Evolutionary conservation across 2,888 invertebrate genomes (phyloP).

Genomic region (Thymelicus sylvestris): DNA sequence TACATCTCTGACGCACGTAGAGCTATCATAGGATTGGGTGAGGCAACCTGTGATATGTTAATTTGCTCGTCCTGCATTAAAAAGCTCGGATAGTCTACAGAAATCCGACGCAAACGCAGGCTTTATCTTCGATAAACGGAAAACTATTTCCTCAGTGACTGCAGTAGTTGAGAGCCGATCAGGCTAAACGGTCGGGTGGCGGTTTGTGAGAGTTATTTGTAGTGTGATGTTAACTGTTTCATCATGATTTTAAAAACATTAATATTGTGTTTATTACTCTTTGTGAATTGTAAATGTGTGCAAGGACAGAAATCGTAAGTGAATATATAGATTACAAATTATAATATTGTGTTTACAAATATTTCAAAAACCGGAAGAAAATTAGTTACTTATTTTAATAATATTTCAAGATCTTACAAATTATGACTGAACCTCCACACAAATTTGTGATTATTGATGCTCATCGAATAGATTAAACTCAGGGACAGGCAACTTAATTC

Average conservation of each 20-base stretch:
- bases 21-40: conserved; percentile 43
- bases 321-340: background rate
- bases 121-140: conserved; percentile 54
- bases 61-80: conserved; percentile 54
- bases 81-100: conserved; percentile 60
- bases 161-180: conserved; percentile 70
- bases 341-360: background rate
- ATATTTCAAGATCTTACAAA: conserved; percentile 8
- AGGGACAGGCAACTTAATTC: no score
- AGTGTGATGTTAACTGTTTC: conserved; percentile 62
- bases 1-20: conserved; percentile 52
- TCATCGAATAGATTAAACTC: background rate
- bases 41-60: conserved; percentile 52
- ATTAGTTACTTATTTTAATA: conserved; percentile 1
- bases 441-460: conserved; percentile 5
- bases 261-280: conserved; percentile 55
- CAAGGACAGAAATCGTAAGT: conserved; percentile 72
- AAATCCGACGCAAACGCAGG: conserved; percentile 61
- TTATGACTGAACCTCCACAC: background rate
- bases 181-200: conserved; percentile 69
- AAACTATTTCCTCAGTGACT: conserved; percentile 55
- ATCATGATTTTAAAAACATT: conserved; percentile 67
- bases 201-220: conserved; percentile 52
- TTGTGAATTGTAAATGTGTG: conserved; percentile 54
- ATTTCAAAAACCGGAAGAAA: conserved; percentile 5